Conservation (phyloP, 2,113 vertebrate genomes). For the Chaetops frenatus region DNA sequence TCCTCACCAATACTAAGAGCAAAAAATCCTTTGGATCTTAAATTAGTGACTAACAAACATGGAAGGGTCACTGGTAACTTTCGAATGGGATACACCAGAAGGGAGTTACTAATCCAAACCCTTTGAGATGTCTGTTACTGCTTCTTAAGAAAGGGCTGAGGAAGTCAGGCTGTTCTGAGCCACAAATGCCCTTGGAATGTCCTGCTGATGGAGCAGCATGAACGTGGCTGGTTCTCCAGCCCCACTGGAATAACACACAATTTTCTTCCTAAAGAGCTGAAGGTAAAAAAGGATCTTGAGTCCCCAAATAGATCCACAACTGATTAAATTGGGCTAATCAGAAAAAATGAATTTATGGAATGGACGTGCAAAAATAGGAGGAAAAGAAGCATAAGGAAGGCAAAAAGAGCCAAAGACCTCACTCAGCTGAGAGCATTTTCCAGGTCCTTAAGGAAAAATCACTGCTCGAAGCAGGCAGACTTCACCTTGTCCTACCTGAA, state of each 20-base stretch:
- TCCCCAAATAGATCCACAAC: neutral
- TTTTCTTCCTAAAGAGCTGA: neutral
- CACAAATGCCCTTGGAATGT: neutral
- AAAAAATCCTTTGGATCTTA: neutral
- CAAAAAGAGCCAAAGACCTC: neutral
- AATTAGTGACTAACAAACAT: neutral
- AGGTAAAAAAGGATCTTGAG: neutral
- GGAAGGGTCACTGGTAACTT: neutral
- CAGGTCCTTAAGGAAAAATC: neutral
- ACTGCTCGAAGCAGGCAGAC: neutral
- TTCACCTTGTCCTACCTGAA: constrained; percentile 12
- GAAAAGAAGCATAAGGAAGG: neutral
- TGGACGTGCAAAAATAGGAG: neutral
- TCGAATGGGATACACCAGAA: neutral
- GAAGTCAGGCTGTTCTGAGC: neutral
- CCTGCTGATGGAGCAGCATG: neutral
- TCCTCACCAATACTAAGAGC: neutral
- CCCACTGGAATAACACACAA: neutral
- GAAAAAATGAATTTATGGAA: neutral
- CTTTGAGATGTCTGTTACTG: neutral
- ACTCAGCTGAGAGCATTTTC: neutral
- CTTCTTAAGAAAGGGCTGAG: neutral
- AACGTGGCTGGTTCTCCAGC: neutral
- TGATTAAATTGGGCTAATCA: neutral
- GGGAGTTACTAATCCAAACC: neutral